Conservation (phyloP, 2,888 invertebrate species). For the Celastrina argiolus region DNA sequence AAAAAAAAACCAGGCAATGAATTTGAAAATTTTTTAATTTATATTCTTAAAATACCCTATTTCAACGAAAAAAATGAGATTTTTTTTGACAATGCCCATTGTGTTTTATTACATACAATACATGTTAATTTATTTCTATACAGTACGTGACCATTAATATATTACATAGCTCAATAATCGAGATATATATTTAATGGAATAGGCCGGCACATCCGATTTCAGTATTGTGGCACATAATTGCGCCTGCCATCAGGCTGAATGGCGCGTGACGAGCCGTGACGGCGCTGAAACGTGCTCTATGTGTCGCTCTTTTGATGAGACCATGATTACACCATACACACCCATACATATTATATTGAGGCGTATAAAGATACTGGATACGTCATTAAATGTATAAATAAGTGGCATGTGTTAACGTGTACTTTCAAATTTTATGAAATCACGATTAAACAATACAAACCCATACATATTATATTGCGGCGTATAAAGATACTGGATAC, state of each 20-base stretch:
- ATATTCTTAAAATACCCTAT: too few species aligned
- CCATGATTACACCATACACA: constrained; percentile 68
- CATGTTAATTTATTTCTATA: too few species aligned
- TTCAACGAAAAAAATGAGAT: too few species aligned
- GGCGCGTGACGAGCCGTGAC: constrained; percentile 60
- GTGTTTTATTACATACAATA: too few species aligned
- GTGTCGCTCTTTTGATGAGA: constrained; percentile 65
- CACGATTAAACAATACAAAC: too few species aligned
- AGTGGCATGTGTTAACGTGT: too few species aligned
- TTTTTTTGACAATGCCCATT: too few species aligned
- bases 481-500: too few species aligned
- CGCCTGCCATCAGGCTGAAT: constrained; percentile 64
- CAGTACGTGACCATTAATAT: background rate
- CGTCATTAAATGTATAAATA: constrained; percentile 12
- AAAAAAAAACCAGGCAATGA: too few species aligned
- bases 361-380: constrained; percentile 26
- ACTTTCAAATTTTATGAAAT: too few species aligned
- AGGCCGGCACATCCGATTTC: constrained; percentile 16
- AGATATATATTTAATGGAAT: background rate
- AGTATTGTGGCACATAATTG: constrained; percentile 52
- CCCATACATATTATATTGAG: constrained; percentile 37
- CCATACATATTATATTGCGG: too few species aligned
- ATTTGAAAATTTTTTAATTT: too few species aligned
- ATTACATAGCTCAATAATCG: background rate
- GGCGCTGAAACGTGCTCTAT: constrained; percentile 49